phyloP scores from a whole-genome alignment of 2,797 vertebrate genomes.

The Amphiprion clarkii region DNA sequence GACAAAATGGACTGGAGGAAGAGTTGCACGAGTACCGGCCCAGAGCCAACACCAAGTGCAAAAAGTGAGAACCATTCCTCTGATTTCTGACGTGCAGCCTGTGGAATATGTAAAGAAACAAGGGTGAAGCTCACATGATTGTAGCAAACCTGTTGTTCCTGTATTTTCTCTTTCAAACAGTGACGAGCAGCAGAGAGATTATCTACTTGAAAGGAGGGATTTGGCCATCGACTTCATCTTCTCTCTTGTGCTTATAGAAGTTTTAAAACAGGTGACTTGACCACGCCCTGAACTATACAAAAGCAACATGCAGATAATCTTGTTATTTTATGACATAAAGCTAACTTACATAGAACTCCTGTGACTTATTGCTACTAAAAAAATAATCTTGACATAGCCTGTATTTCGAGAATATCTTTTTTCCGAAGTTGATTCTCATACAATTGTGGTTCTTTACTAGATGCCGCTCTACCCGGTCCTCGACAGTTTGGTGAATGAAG shows the following conservation, averaged over 20 bases:
- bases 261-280: slow-evolving; percentile 94
- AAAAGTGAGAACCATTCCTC: slow-evolving; percentile 86
- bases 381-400: neutral
- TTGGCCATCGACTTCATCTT: slow-evolving; percentile 99
- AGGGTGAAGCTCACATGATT: neutral
- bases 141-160: slow-evolving; percentile 32
- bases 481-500: slow-evolving; percentile 95
- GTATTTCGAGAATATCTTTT: neutral
- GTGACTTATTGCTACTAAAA: neutral
- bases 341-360: too few relatives aligned
- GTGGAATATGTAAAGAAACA: neutral
- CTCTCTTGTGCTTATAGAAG: slow-evolving; percentile 97
- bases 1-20: slow-evolving; percentile 96
- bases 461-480: slow-evolving; percentile 96
- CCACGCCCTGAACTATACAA: slow-evolving; percentile 2
- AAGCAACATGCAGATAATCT: neutral
- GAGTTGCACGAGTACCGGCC: slow-evolving; percentile 96
- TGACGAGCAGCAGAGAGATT: slow-evolving; percentile 97
- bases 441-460: slow-evolving; percentile 80
- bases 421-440: slow-evolving; percentile 5
- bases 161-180: slow-evolving; percentile 76
- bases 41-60: slow-evolving; percentile 95
- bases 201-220: slow-evolving; percentile 97
- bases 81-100: slow-evolving; percentile 3
- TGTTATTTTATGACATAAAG: neutral